Percentiles rank a stretch among this genome's conserved stretches.
These are phyloP conservation scores for Etheostoma spectabile DNA, from an alignment of 2,113 vertebrate genomes.

Conservation along the genomic window DNA sequence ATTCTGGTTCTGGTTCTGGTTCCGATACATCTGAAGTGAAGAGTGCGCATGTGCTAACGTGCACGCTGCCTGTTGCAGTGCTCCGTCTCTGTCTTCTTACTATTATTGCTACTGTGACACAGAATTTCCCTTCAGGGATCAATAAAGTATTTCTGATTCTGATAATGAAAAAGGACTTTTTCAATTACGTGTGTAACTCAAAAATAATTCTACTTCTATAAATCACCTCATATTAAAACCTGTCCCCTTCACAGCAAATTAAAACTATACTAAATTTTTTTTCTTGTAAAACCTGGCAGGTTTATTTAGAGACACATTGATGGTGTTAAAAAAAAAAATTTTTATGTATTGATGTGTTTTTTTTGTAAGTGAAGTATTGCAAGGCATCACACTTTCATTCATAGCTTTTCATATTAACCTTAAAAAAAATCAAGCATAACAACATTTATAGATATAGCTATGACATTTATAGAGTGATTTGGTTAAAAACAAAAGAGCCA, in stretches of 20 bases:
- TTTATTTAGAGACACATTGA: background rate
- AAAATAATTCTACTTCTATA: background rate
- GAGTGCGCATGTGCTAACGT: no score
- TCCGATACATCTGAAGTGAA: no score
- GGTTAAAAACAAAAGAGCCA: background rate
- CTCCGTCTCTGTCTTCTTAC: no score
- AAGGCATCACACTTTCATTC: background rate
- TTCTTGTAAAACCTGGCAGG: background rate
- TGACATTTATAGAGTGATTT: background rate
- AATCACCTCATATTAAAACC: background rate
- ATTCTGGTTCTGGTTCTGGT: no score
- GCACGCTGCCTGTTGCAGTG: no score
- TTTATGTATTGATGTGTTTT: background rate
- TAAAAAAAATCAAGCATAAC: constrained; percentile 5
- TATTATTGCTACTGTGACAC: no score
- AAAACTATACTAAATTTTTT: background rate
- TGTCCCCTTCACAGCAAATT: background rate
- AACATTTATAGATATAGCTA: background rate
- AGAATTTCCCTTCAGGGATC: no score
- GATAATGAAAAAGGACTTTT: background rate
- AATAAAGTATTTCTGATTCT: no score
- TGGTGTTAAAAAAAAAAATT: no score
- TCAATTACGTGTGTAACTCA: background rate
- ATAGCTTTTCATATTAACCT: background rate
- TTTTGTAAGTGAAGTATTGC: no score